Conservation (phyloP, 2,113 vertebrate species). For the Excalfactoria chinensis region DNA sequence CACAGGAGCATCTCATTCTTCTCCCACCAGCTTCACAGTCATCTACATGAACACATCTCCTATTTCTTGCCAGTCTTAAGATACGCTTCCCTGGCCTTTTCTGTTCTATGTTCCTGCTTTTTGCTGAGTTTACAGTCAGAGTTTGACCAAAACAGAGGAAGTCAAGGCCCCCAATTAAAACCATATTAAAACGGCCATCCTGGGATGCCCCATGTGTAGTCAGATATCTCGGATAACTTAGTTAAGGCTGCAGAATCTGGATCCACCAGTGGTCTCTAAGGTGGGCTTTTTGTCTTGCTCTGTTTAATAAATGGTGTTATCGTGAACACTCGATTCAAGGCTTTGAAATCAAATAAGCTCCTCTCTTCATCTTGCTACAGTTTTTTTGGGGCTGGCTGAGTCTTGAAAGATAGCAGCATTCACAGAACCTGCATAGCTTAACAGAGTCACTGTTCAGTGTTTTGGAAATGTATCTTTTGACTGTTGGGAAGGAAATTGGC, state of each 20-base stretch:
- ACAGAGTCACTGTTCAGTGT: slow-evolving; percentile 39
- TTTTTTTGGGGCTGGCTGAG: background rate
- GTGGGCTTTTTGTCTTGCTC: slow-evolving; percentile 16
- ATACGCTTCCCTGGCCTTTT: background rate
- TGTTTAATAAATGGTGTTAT: slow-evolving; percentile 43
- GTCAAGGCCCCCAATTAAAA: background rate
- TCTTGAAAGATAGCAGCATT: slow-evolving; percentile 42
- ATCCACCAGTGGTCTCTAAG: background rate
- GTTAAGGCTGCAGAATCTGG: background rate
- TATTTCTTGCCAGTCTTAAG: background rate
- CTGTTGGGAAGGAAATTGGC: slow-evolving; percentile 71
- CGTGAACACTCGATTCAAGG: slow-evolving; percentile 19
- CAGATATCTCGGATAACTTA: background rate
- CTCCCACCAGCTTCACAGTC: background rate
- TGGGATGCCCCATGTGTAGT: background rate
- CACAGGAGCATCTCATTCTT: background rate
- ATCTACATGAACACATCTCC: fast-evolving
- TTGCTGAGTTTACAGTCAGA: background rate
- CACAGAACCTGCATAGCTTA: slow-evolving; percentile 9
- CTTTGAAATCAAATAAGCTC: slow-evolving; percentile 62
- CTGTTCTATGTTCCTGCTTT: background rate
- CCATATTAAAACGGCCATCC: background rate
- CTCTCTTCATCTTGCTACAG: slow-evolving; percentile 28
- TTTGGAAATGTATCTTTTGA: slow-evolving; percentile 67
- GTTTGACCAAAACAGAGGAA: background rate